Base-by-base conservation (phyloP, 1,140 invertebrate species). In the Bathynomus jamesi region DNA sequence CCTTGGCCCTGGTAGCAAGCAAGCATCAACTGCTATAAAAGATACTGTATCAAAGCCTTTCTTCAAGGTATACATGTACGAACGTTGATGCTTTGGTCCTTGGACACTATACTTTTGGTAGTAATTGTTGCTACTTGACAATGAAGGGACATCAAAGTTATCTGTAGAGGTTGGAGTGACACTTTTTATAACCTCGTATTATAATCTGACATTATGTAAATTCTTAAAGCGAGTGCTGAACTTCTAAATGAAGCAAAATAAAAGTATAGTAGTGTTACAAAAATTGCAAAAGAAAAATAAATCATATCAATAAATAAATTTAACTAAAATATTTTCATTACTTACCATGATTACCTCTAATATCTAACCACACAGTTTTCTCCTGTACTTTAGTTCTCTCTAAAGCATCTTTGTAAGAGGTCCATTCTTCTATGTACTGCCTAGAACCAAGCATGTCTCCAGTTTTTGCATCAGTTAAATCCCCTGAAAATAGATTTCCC, bases 291-390 rank as follows among this genome's bases (percentile, higher is more conserved):
- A 28, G 5, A 74, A 67, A 4, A 21, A 24, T 25, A 29, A 53
- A 28, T 46, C 63, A 63, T 60, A 30, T 28, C 3, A 21, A 31
- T 30, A 31, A 70, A 28, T 53, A 46, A 27, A n/a, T n/a, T n/a
- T n/a, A n/a, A n/a, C n/a, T n/a, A n/a, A 62, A 32, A 0, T 13
- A 13, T 31, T 27, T 8, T 40, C 17, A 31, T 11, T 63, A 75
- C 78, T 81, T 85, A 95, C 93, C 94, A 88, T 97, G 95, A 86
- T 97, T 97, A 81, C 95, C 95, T 82, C 94, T 85, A 70, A 95
- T 90, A 83, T 96, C 95, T 61, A 96, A 83, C 93, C 94, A 96
- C 10, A 86, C 83, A 4, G 91, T 92, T 80, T 87, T 88, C 63
- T 88, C 83, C 31, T 82, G 82, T 25, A 93, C 85, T 75, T 88